Percentiles rank a stretch among this genome's conserved stretches.
phyloP scores from a whole-genome alignment of 2,113 vertebrate genomes.

The Cnemophilus loriae region DNA sequence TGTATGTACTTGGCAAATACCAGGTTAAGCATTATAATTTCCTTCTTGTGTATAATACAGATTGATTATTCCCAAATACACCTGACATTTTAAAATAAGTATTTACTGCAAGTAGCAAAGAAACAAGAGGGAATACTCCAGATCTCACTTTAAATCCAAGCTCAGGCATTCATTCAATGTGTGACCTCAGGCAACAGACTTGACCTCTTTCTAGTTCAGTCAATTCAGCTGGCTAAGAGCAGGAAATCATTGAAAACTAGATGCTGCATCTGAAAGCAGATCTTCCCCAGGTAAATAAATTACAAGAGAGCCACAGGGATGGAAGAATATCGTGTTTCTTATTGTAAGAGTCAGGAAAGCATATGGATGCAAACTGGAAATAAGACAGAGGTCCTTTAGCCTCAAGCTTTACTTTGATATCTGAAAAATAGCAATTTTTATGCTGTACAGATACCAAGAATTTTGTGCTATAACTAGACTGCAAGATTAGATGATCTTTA shows the following conservation, averaged over 20 bases:
- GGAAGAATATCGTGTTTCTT: not conserved
- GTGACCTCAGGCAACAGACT: conserved; percentile 21
- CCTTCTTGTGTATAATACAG: not conserved
- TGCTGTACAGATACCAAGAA: not conserved
- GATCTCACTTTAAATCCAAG: not conserved
- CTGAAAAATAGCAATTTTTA: not conserved
- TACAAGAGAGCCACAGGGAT: conserved; percentile 2
- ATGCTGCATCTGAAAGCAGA: conserved; percentile 28
- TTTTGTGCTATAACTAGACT: not conserved
- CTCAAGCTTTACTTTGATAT: conserved; percentile 12
- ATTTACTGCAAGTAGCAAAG: not conserved
- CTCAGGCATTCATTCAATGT: not conserved
- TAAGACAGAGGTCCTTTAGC: conserved; percentile 4
- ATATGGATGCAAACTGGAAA: conserved; percentile 25
- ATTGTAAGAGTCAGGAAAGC: not conserved
- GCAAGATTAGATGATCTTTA: not conserved
- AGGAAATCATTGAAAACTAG: conserved; percentile 43
- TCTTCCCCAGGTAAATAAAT: conserved; percentile 51
- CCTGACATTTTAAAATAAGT: not conserved
- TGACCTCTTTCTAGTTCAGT: conserved; percentile 30
- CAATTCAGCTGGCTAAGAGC: conserved; percentile 23
- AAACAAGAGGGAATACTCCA: not conserved
- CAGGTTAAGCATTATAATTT: not conserved
- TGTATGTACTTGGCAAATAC: not conserved
- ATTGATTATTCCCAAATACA: conserved; percentile 16